phyloP scores from a whole-genome alignment of 2,888 invertebrate genomes.

The Yponomeuta cagnagella region DNA sequence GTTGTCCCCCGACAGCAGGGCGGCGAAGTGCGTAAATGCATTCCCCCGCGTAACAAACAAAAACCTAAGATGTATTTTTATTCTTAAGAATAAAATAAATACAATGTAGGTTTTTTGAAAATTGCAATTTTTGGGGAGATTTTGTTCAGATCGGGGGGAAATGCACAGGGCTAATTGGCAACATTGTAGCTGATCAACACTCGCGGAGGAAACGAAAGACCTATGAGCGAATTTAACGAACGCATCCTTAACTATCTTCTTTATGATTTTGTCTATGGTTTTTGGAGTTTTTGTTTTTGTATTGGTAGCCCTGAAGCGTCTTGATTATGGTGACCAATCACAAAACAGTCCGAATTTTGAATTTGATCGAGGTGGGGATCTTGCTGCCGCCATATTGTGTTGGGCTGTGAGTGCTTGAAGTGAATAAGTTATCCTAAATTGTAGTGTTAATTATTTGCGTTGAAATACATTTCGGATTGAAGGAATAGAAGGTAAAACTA shows the following conservation, averaged over 20 bases:
- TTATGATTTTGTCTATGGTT: slow-evolving; percentile 22
- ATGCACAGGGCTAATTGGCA: too few relatives aligned
- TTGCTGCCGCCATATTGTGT: slow-evolving; percentile 73
- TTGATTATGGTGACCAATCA: slow-evolving; percentile 51
- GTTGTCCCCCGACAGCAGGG: too few relatives aligned
- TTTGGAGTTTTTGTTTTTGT: slow-evolving; percentile 21
- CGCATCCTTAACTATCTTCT: slow-evolving; percentile 16
- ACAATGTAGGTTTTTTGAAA: too few relatives aligned
- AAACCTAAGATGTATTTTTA: too few relatives aligned
- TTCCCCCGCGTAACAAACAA: too few relatives aligned
- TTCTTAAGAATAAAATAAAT: too few relatives aligned
- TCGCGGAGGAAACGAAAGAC: too few relatives aligned
- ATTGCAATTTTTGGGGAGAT: too few relatives aligned
- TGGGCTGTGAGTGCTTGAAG: slow-evolving; percentile 68
- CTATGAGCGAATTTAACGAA: neutral
- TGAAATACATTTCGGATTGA: slow-evolving; percentile 56
- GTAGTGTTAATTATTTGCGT: slow-evolving; percentile 62
- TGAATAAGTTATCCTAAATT: slow-evolving; percentile 48
- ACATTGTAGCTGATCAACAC: too few relatives aligned
- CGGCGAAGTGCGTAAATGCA: too few relatives aligned
- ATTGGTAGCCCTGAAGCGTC: slow-evolving; percentile 63
- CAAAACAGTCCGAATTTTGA: slow-evolving; percentile 56
- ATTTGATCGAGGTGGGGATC: slow-evolving; percentile 69
- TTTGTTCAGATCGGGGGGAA: too few relatives aligned
- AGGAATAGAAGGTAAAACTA: slow-evolving; percentile 54